phyloP scores from a whole-genome alignment of 2,797 vertebrate species.

The Hylomyscus alleni region DNA sequence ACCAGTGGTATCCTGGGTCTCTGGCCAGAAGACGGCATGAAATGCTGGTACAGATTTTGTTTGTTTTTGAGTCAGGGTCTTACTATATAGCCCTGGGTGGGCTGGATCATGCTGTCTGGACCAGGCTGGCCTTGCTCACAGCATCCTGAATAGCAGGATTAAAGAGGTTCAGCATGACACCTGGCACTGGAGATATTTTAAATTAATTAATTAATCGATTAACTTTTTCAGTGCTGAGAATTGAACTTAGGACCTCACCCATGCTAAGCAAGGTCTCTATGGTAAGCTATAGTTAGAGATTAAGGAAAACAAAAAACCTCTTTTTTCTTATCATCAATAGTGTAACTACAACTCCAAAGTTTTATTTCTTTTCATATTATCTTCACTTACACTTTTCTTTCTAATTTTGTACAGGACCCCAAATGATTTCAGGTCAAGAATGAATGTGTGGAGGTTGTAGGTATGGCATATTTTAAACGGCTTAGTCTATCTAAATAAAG shows the following conservation, averaged over 20 bases:
- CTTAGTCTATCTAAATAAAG: constrained; percentile 3
- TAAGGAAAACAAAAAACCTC: not conserved
- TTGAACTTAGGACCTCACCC: not conserved
- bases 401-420: not conserved
- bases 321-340: not conserved
- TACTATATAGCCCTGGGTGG: not conserved
- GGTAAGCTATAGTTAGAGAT: not conserved
- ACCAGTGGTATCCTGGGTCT: not conserved
- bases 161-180: not conserved
- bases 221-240: not conserved
- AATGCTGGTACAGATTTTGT: not conserved
- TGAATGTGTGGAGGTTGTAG: not conserved
- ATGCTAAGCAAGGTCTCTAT: not conserved
- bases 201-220: not conserved
- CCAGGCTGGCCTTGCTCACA: not conserved
- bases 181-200: not conserved
- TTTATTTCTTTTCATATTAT: not conserved
- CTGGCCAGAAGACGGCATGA: not conserved
- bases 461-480: not conserved
- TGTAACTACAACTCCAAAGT: not conserved
- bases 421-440: not conserved
- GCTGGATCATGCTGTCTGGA: not conserved
- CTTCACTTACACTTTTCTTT: constrained; percentile 22
- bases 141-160: not conserved
- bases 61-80: not conserved